These are phyloP conservation scores for Drosophila phalerata DNA, from an alignment of 2,888 invertebrate species.

Conservation along the genomic window DNA sequence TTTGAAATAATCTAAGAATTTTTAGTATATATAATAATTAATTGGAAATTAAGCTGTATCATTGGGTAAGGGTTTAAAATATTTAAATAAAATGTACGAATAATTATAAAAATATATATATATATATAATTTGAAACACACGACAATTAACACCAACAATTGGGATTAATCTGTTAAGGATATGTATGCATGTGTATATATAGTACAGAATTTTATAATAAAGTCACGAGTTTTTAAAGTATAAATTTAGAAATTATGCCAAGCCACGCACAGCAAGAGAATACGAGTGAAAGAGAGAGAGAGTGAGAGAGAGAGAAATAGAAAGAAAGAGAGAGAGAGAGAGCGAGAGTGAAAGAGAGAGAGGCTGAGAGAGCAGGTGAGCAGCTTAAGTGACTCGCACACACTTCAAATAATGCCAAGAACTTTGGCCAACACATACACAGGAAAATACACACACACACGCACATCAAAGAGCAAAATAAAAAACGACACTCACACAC, in stretches of 20 bases:
- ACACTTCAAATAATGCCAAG: conserved; percentile 77
- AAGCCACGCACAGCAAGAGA: conserved; percentile 47
- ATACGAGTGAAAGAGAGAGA: conserved; percentile 12
- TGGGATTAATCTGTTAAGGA: conserved; percentile 21
- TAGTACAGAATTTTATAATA: conserved; percentile 21
- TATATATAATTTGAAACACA: conserved; percentile 53
- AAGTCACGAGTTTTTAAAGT: conserved; percentile 53
- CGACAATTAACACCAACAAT: conserved; percentile 58
- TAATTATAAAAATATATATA: conserved; percentile 5
- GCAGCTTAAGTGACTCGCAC: conserved; percentile 57
- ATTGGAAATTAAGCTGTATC: too few species aligned
- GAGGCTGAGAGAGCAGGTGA: conserved; percentile 60
- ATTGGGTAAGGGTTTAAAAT: conserved; percentile 5
- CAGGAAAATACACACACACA: conserved; percentile 20
- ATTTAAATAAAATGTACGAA: conserved; percentile 13
- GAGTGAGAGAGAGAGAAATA: conserved; percentile 5
- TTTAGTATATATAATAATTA: not conserved
- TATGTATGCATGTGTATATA: conserved; percentile 6
- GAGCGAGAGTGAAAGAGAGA: not conserved
- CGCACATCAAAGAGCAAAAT: conserved; percentile 31
- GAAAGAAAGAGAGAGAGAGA: conserved; percentile 13
- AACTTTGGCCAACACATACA: conserved; percentile 57
- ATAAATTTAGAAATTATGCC: conserved; percentile 74
- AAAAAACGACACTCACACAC: conserved; percentile 35
- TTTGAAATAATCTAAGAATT: not conserved